phyloP scores from a whole-genome alignment of 2,113 vertebrate species.

The Tylochromis polylepis region DNA sequence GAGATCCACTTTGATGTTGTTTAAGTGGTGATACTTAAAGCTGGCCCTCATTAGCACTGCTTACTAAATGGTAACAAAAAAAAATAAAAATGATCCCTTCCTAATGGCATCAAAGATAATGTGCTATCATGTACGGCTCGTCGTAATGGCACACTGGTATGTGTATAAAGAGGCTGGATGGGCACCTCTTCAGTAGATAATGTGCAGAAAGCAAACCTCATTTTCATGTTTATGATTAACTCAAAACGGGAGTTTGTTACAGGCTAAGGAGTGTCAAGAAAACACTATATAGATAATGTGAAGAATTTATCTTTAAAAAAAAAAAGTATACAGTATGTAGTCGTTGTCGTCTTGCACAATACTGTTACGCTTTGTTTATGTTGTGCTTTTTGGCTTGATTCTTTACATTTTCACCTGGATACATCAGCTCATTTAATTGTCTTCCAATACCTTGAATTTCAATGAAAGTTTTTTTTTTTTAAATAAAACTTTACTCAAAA shows the following conservation, averaged over 20 bases:
- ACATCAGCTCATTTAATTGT: constrained; percentile 5
- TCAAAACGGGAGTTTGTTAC: constrained; percentile 8
- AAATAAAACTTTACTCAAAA: constrained; percentile 33
- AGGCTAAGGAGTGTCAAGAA: constrained; percentile 25
- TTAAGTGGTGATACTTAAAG: constrained; percentile 51
- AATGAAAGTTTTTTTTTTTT: not conserved
- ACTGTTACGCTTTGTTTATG: not conserved
- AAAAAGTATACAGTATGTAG: constrained; percentile 14
- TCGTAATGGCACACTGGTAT: constrained; percentile 29
- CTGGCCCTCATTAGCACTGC: constrained; percentile 59
- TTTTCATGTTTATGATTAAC: constrained; percentile 41
- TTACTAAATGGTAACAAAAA: constrained; percentile 38
- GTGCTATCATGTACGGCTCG: constrained; percentile 25
- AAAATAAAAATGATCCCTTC: constrained; percentile 21
- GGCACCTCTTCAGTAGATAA: constrained; percentile 24
- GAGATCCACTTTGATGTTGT: constrained; percentile 64
- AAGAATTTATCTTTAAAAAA: constrained; percentile 44
- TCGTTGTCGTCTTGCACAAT: constrained; percentile 1
- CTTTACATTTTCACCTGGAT: not conserved
- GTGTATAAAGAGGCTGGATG: not conserved
- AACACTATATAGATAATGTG: constrained; percentile 67
- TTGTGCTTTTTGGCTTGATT: constrained; percentile 10
- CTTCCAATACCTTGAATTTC: constrained; percentile 19
- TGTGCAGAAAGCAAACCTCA: constrained; percentile 41
- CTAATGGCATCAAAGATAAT: constrained; percentile 42